Evolutionary conservation across 2,113 vertebrate genomes (phyloP).

Genomic region (Gopherus evgoodei): DNA sequence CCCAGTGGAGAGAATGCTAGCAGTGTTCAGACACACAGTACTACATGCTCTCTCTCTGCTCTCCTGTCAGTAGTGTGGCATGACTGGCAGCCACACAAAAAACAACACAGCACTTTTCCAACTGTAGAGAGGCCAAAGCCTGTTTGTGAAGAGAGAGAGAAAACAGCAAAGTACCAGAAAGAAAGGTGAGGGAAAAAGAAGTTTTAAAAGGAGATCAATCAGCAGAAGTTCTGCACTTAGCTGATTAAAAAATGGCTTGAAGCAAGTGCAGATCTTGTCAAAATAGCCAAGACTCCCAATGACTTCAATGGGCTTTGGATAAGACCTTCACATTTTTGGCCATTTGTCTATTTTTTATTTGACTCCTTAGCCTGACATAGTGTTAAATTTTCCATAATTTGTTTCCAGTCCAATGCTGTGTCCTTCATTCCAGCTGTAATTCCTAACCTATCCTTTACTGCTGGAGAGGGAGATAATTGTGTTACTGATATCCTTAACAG

Average conservation of each 20-base stretch:
- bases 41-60: neutral
- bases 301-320: neutral
- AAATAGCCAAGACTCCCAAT: neutral
- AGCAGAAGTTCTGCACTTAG: neutral
- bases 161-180: neutral
- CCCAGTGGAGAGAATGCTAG: neutral
- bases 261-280: neutral
- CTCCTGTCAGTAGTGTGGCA: neutral
- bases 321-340: neutral
- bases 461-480: neutral
- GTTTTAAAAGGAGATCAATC: neutral
- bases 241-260: neutral
- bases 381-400: neutral
- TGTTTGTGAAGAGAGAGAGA: neutral
- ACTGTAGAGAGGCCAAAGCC: neutral
- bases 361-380: neutral
- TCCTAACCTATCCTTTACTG: neutral
- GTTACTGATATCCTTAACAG: neutral
- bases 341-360: neutral
- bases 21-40: neutral
- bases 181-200: accelerated
- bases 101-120: neutral
- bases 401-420: neutral
- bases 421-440: neutral
- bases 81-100: neutral